Conservation (phyloP, 2,888 invertebrate species). For the Miltochrista miniata region DNA sequence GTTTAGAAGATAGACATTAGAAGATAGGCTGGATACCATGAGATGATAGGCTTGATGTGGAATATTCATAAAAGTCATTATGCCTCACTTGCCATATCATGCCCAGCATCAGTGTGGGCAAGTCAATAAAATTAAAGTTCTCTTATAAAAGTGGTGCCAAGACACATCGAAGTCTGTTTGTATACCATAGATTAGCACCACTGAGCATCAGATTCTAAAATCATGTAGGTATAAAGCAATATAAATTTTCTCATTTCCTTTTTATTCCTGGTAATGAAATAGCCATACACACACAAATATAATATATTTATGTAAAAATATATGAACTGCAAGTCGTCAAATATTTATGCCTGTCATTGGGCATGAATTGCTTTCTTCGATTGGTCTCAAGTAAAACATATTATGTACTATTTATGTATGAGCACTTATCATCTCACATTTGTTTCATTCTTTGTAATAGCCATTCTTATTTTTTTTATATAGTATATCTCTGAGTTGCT, state of each 20-base stretch:
- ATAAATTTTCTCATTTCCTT: slow-evolving; percentile 21
- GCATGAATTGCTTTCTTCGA: slow-evolving; percentile 21
- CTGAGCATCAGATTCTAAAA: slow-evolving; percentile 20
- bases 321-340: slow-evolving; percentile 25
- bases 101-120: slow-evolving; percentile 28
- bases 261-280: slow-evolving; percentile 23
- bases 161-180: slow-evolving; percentile 22
- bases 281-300: neutral
- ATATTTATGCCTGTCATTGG: slow-evolving; percentile 22
- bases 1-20: slow-evolving; percentile 17
- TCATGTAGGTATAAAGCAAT: slow-evolving; percentile 17
- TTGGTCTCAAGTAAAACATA: slow-evolving; percentile 19
- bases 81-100: slow-evolving; percentile 25
- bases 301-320: slow-evolving; percentile 10
- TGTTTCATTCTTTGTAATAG: slow-evolving; percentile 22
- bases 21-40: slow-evolving; percentile 26
- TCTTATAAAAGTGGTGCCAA: slow-evolving; percentile 25
- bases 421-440: slow-evolving; percentile 14
- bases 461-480: slow-evolving; percentile 19
- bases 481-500: slow-evolving; percentile 9
- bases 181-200: slow-evolving; percentile 24
- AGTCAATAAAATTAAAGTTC: slow-evolving; percentile 23
- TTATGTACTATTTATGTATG: slow-evolving; percentile 24
- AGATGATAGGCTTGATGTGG: slow-evolving; percentile 25
- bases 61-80: slow-evolving; percentile 33